These are phyloP conservation scores for Hemistola chrysoprasaria DNA, from an alignment of 2,888 invertebrate species.

Conservation along the genomic window DNA sequence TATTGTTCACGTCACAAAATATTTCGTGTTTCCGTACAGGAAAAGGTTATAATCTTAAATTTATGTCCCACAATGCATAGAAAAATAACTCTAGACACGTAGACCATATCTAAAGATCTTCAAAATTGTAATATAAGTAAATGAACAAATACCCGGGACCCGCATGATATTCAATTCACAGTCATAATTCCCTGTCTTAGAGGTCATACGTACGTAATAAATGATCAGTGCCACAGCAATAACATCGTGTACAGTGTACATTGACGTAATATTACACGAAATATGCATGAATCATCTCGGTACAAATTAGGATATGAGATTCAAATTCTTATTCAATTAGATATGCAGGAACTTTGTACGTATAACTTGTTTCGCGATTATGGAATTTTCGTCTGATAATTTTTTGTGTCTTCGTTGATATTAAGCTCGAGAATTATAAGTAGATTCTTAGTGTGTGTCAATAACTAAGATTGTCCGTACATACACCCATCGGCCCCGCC, in stretches of 20 bases:
- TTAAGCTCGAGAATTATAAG: slow-evolving; percentile 58
- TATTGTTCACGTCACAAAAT: too few species aligned
- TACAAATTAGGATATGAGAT: slow-evolving; percentile 68
- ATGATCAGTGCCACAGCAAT: slow-evolving; percentile 38
- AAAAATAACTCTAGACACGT: slow-evolving; percentile 61
- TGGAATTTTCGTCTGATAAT: slow-evolving; percentile 20
- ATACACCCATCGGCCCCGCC: slow-evolving; percentile 75
- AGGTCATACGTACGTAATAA: slow-evolving; percentile 38
- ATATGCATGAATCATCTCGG: slow-evolving; percentile 65
- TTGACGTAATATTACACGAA: slow-evolving; percentile 64
- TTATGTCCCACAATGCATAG: slow-evolving; percentile 61
- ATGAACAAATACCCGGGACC: slow-evolving; percentile 30
- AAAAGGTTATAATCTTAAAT: slow-evolving; percentile 58
- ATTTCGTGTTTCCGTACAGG: slow-evolving; percentile 57
- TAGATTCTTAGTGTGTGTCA: slow-evolving; percentile 58
- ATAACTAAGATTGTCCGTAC: slow-evolving; percentile 64
- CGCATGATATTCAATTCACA: slow-evolving; percentile 37
- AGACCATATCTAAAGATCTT: slow-evolving; percentile 66
- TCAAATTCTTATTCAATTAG: slow-evolving; percentile 74
- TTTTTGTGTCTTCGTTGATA: slow-evolving; percentile 50
- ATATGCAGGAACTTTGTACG: slow-evolving; percentile 58
- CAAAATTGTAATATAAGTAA: slow-evolving; percentile 65
- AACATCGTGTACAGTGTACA: slow-evolving; percentile 40
- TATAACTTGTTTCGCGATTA: slow-evolving; percentile 26
- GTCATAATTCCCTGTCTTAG: slow-evolving; percentile 48